Conservation (phyloP, 2,888 invertebrate genomes). For the Noctua janthe region DNA sequence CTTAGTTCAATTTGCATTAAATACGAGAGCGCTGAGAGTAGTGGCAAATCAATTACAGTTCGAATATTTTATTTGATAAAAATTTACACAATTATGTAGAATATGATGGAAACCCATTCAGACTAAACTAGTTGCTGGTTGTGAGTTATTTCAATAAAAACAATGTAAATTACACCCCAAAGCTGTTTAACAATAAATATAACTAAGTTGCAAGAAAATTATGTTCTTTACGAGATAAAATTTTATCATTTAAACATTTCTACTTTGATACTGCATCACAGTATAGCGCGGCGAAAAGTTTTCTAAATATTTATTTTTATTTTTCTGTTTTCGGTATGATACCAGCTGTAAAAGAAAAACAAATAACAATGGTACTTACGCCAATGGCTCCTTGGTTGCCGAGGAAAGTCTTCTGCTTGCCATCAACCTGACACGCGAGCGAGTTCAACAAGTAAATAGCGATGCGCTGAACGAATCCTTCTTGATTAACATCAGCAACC, state of each 20-base stretch:
- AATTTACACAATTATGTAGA: not conserved
- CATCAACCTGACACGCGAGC: constrained; percentile 98
- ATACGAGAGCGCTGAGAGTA: not conserved
- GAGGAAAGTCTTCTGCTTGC: constrained; percentile 96
- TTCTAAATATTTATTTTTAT: not conserved
- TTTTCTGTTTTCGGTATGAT: too few species aligned
- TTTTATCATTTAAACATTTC: not conserved
- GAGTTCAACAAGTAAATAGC: constrained; percentile 98
- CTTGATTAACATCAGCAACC: constrained; percentile 95
- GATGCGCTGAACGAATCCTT: constrained; percentile 98
- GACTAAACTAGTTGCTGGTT: not conserved
- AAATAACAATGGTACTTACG: constrained; percentile 86
- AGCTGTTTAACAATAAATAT: not conserved
- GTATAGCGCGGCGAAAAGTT: not conserved
- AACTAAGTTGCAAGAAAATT: not conserved
- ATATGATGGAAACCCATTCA: not conserved
- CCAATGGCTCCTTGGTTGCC: constrained; percentile 97
- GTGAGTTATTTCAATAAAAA: not conserved
- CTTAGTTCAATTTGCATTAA: not conserved
- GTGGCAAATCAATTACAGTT: not conserved
- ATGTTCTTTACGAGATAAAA: not conserved
- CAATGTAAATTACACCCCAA: not conserved
- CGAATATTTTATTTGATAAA: not conserved
- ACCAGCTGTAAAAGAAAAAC: constrained; percentile 7
- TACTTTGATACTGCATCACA: not conserved